Evolutionary conservation across 1,140 invertebrate genomes (phyloP).

Genomic region (Drosophila erecta): DNA sequence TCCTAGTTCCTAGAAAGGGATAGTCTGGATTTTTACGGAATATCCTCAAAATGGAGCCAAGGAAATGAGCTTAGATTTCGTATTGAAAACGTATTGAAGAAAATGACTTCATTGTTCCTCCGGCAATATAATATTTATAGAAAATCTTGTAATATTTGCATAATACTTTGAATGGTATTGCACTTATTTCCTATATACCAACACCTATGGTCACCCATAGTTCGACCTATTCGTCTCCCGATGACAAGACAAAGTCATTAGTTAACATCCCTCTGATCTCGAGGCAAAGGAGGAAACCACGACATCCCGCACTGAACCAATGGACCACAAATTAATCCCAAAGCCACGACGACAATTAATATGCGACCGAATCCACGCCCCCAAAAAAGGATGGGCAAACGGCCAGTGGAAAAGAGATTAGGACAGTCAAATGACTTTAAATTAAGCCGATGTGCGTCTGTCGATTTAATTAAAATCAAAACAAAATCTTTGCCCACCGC

Average conservation of each 20-base stretch:
- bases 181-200: no score
- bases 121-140: no score
- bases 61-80: neutral
- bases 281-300: neutral
- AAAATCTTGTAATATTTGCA: no score
- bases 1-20: neutral
- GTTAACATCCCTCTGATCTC: slow-evolving; percentile 4
- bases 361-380: slow-evolving; percentile 25
- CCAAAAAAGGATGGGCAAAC: slow-evolving; percentile 2
- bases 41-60: neutral
- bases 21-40: neutral
- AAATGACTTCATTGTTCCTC: neutral
- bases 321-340: slow-evolving; percentile 53
- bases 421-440: slow-evolving; percentile 70
- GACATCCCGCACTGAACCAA: slow-evolving; percentile 26
- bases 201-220: neutral
- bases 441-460: slow-evolving; percentile 68
- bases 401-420: slow-evolving; percentile 50
- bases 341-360: slow-evolving; percentile 47
- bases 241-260: slow-evolving; percentile 46
- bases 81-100: no score
- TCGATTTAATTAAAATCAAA: slow-evolving; percentile 82
- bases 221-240: neutral
- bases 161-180: no score
- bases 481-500: slow-evolving; percentile 67